A percentile compares a stretch with the other conserved stretches of the same genome.
phyloP scores from a whole-genome alignment of 2,113 vertebrate species.

The Numenius arquata region DNA sequence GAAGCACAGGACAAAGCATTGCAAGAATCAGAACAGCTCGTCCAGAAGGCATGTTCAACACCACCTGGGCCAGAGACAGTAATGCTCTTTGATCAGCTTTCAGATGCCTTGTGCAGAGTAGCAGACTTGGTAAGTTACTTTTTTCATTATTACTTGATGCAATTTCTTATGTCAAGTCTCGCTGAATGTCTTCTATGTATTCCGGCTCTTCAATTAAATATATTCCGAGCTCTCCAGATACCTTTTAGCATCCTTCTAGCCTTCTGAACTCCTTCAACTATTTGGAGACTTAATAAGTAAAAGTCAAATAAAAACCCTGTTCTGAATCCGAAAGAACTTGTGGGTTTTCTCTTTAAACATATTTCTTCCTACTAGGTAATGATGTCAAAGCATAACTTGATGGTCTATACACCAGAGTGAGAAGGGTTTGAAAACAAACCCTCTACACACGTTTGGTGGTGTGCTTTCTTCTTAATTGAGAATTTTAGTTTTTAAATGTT shows the following conservation, averaged over 20 bases:
- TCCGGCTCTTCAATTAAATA: neutral
- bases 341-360: neutral
- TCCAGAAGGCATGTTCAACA: constrained; percentile 74
- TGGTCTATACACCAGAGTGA: neutral
- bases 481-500: neutral
- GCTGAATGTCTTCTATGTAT: neutral
- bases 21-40: constrained; percentile 77
- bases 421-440: neutral
- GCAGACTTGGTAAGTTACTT: constrained; percentile 84
- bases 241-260: neutral
- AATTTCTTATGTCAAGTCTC: neutral
- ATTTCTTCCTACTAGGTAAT: neutral
- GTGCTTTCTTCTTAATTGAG: neutral
- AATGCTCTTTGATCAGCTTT: constrained; percentile 89
- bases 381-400: neutral
- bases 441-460: neutral
- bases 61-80: constrained; percentile 82
- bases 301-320: neutral
- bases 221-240: neutral
- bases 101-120: constrained; percentile 90
- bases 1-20: constrained; percentile 81
- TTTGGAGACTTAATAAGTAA: neutral
- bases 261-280: neutral
- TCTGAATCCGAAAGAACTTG: neutral
- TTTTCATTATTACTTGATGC: neutral